These are phyloP conservation scores for Notothenia coriiceps DNA, from an alignment of 2,113 vertebrate species.

Conservation along the genomic window DNA sequence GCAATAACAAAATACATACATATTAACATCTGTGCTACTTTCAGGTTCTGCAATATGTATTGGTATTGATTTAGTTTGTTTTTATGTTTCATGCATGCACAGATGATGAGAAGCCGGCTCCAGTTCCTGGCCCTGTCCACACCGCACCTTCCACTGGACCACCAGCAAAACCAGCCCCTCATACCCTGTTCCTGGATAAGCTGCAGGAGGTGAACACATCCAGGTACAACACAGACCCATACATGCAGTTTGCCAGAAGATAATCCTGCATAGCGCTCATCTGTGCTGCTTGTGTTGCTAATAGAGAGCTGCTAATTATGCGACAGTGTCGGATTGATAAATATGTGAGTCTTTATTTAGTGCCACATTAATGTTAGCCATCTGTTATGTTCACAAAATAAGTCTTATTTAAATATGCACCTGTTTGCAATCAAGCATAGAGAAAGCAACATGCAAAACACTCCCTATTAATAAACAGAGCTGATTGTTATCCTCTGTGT, in stretches of 20 bases:
- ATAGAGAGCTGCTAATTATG: not conserved
- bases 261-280: not conserved
- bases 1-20: not conserved
- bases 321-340: not conserved
- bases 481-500: not conserved
- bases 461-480: constrained; percentile 25
- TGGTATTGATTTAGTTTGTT: not conserved
- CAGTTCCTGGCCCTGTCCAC: constrained; percentile 32
- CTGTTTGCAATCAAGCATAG: constrained; percentile 37
- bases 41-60: not conserved
- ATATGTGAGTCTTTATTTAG: not conserved
- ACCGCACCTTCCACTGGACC: constrained; percentile 40
- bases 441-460: constrained; percentile 18
- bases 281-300: not conserved
- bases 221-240: constrained; percentile 71
- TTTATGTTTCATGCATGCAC: constrained; percentile 20
- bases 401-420: constrained; percentile 21
- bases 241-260: not conserved
- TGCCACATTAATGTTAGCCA: not conserved
- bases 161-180: constrained; percentile 59
- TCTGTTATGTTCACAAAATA: not conserved
- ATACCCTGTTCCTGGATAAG: constrained; percentile 82
- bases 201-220: constrained; percentile 85
- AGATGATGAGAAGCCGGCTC: constrained; percentile 83
- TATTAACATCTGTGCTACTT: not conserved